Conservation (phyloP, 2,888 invertebrate genomes). For the Anarsia innoxiella region DNA sequence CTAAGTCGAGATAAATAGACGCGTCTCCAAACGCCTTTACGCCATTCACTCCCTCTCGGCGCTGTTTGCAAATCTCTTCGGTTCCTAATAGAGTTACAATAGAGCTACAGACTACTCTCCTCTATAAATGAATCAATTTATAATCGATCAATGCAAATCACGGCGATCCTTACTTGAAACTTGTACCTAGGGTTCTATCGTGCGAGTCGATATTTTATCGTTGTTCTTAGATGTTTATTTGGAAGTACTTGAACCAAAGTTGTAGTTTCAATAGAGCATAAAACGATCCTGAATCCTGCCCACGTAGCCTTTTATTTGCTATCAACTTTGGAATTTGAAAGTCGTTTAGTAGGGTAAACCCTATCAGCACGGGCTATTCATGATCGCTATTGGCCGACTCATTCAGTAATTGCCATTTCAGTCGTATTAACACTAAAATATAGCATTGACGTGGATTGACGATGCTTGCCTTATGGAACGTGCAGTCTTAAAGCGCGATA, state of each 20-base stretch:
- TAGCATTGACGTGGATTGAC: too few relatives aligned
- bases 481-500: neutral
- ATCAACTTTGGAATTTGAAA: too few relatives aligned
- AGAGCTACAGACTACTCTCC: constrained; percentile 31
- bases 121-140: constrained; percentile 49
- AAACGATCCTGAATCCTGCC: constrained; percentile 39
- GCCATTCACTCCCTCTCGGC: constrained; percentile 37
- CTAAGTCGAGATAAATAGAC: constrained; percentile 62
- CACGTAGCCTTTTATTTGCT: constrained; percentile 38
- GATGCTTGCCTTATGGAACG: too few relatives aligned
- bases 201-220: constrained; percentile 24
- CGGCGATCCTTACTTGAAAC: constrained; percentile 17
- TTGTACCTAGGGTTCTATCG: constrained; percentile 5
- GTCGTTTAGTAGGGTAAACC: too few relatives aligned
- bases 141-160: constrained; percentile 39
- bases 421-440: too few relatives aligned
- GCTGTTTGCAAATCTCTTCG: constrained; percentile 42
- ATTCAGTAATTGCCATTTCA: too few relatives aligned
- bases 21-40: constrained; percentile 33
- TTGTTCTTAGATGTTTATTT: constrained; percentile 42
- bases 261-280: constrained; percentile 35
- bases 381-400: neutral
- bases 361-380: too few relatives aligned
- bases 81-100: constrained; percentile 39
- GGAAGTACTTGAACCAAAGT: constrained; percentile 38